Base-by-base conservation (phyloP, 2,888 invertebrate genomes). In the Rotaria socialis region DNA sequence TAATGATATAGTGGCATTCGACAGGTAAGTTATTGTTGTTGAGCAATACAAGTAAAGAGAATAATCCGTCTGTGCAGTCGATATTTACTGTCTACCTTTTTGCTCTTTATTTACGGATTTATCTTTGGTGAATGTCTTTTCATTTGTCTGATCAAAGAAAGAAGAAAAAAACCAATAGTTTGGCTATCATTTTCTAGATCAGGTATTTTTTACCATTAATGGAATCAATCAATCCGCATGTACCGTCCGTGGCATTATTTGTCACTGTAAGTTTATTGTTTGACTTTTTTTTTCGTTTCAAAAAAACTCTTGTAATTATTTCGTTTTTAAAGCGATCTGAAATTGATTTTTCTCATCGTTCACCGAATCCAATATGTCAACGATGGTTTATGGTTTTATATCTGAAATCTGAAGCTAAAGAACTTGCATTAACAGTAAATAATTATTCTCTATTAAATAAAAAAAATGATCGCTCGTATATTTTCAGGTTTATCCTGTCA, bases 311-410 rank as follows among this genome's bases (percentile, higher is more conserved):
- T 35, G 35, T 35, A 35, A 35, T 35, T 35, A 35, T 35, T 35
- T 35, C 35, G 1, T 35, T 35, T 35, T 80, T 50, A 27, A 47
- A 87, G 74, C 85, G 87, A 74, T 87, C 87, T 43, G 85, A 85
- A 84, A 87, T 87, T 55, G 87, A 87, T 75, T 85, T 84, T 84
- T 85, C 85, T 74, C 87, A 87, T 74, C 85, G 85, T 52, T 85
- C 85, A 41, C 84, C 85, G 22, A 85, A 85, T 85, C 87, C 87
- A 6, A 85, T 85, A 43, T 85, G 87, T 67, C 87, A 87, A 84
- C 85, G 85, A 27, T 85, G 85, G 87, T 87, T 87, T 56, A 87
- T 87, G 87, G 85, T 87, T 58, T 56, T 87, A 58, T 87, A 84
- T 85, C 50, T 85, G 0, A 85, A 87, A 47, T 87, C 87, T 14